These are phyloP conservation scores for Lepus americanus DNA, from an alignment of 2,113 vertebrate species.

Conservation along the genomic window DNA sequence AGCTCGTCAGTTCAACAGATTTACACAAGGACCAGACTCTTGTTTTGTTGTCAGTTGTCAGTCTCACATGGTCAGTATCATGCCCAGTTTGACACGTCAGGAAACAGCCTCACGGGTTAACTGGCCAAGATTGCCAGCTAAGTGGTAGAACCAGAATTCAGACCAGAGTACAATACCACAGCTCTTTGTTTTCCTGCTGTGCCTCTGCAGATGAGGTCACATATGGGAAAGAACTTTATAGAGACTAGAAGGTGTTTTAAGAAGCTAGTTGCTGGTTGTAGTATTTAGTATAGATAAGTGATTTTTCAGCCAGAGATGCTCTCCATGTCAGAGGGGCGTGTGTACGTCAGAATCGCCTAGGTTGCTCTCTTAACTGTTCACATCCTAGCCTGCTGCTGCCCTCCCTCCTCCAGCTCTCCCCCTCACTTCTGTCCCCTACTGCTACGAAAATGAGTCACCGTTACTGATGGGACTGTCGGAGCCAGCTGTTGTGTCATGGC, in stretches of 20 bases:
- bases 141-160: slow-evolving; percentile 13
- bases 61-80: background rate
- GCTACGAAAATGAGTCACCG: background rate
- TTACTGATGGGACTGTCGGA: background rate
- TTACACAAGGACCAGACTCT: background rate
- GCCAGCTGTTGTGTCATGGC: background rate
- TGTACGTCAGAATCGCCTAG: background rate
- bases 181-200: background rate
- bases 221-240: slow-evolving; percentile 25
- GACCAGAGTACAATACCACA: background rate
- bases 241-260: background rate
- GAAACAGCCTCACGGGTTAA: slow-evolving; percentile 1
- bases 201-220: background rate
- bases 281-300: background rate
- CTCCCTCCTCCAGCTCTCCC: background rate
- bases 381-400: background rate
- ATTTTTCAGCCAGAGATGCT: background rate
- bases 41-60: background rate
- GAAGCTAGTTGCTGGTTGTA: background rate
- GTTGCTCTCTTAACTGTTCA: background rate
- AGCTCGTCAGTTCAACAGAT: background rate
- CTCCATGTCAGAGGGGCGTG: no score
- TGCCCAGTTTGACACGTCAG: background rate
- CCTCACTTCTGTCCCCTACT: background rate
- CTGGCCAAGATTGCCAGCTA: background rate